phyloP scores from a whole-genome alignment of 2,888 invertebrate species.

The Carpatolechia fugitivella region DNA sequence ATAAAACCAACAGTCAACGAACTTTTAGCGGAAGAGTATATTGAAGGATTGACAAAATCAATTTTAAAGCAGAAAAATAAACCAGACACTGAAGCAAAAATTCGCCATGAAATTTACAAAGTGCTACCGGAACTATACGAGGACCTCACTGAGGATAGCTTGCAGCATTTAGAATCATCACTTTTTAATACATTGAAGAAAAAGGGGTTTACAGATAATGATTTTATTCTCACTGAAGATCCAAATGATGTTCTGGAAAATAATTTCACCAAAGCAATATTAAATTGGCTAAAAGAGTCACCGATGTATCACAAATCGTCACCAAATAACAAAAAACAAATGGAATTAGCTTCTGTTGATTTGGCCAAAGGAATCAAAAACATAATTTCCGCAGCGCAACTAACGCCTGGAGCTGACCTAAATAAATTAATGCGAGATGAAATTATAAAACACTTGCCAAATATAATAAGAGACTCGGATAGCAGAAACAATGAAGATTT shows the following conservation, averaged over 20 bases:
- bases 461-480: not conserved
- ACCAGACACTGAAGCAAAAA: constrained; percentile 16
- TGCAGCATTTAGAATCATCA: constrained; percentile 19
- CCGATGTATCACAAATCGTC: not conserved
- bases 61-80: constrained; percentile 19
- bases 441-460: not conserved
- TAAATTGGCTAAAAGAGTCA: constrained; percentile 28
- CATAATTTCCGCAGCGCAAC: not conserved
- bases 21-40: constrained; percentile 15
- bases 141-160: constrained; percentile 9
- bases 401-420: not conserved
- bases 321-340: not conserved
- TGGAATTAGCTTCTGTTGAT: not conserved
- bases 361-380: not conserved
- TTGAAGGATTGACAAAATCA: constrained; percentile 23
- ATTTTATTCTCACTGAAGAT: not conserved
- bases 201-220: constrained; percentile 20
- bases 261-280: constrained; percentile 29
- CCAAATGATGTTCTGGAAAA: constrained; percentile 26
- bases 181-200: constrained; percentile 21
- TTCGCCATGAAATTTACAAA: constrained; percentile 19
- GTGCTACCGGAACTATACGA: constrained; percentile 18
- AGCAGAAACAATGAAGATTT: not conserved
- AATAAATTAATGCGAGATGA: not conserved
- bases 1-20: constrained; percentile 12